A percentile compares a stretch with the other conserved stretches of the same genome.
phyloP scores from a whole-genome alignment of 2,888 invertebrate genomes.

The Tenthredo distinguenda region DNA sequence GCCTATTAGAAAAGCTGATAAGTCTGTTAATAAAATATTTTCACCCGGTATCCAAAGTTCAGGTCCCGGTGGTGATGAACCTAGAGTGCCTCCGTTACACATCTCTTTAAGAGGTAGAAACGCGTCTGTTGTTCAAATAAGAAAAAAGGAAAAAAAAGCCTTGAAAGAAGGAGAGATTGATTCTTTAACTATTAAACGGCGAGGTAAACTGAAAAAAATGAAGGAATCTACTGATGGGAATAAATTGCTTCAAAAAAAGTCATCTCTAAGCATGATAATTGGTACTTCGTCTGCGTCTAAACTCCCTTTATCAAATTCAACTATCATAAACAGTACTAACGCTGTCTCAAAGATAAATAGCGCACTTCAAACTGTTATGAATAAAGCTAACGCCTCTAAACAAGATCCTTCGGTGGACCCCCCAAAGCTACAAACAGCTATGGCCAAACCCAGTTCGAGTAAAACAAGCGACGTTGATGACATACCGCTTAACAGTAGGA shows the following conservation, averaged over 20 bases:
- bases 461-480: constrained; percentile 74
- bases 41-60: constrained; percentile 74
- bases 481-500: constrained; percentile 75
- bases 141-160: constrained; percentile 84
- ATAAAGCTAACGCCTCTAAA: constrained; percentile 75
- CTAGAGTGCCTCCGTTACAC: constrained; percentile 92
- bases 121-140: constrained; percentile 89
- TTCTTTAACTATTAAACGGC: constrained; percentile 72
- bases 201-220: constrained; percentile 80
- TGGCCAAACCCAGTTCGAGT: constrained; percentile 71
- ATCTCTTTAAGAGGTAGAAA: constrained; percentile 92
- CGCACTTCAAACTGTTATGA: constrained; percentile 70
- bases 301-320: constrained; percentile 72
- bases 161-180: constrained; percentile 77
- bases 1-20: constrained; percentile 77
- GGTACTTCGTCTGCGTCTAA: constrained; percentile 71
- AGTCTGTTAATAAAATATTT: constrained; percentile 78
- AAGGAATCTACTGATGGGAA: constrained; percentile 77
- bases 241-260: constrained; percentile 75
- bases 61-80: constrained; percentile 81
- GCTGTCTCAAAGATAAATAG: constrained; percentile 72
- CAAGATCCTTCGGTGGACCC: constrained; percentile 68
- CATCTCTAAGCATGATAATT: constrained; percentile 73
- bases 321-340: constrained; percentile 70
- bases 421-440: constrained; percentile 64